Conservation (phyloP, 2,797 vertebrate species). For the Danio choprae region DNA sequence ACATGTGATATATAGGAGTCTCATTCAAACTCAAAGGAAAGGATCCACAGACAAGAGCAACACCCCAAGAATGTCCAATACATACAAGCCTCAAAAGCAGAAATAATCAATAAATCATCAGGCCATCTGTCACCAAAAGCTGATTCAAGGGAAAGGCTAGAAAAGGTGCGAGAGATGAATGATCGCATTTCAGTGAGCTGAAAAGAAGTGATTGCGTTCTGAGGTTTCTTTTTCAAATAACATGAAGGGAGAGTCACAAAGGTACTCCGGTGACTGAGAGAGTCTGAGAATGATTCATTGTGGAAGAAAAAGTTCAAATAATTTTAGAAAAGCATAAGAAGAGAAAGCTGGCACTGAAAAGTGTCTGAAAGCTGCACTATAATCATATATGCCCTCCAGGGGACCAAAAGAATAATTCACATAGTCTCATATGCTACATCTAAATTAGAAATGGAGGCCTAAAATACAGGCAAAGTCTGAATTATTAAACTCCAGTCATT, state of each 20-base stretch:
- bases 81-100: constrained; percentile 10
- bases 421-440: neutral
- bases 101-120: constrained; percentile 49
- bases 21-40: constrained; percentile 9
- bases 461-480: neutral
- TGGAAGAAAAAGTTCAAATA: constrained; percentile 23
- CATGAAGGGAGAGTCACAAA: constrained; percentile 30
- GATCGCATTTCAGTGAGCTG: constrained; percentile 36
- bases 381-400: neutral
- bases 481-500: neutral
- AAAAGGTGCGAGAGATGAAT: constrained; percentile 40
- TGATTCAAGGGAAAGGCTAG: constrained; percentile 20
- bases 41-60: neutral
- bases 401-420: neutral
- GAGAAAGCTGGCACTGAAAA: neutral
- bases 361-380: neutral
- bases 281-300: constrained; percentile 20
- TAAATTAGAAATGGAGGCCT: neutral
- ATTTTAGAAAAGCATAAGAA: neutral
- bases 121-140: constrained; percentile 33
- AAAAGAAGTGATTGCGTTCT: constrained; percentile 31
- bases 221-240: constrained; percentile 39
- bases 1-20: neutral
- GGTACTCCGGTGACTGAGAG: constrained; percentile 10
- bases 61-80: constrained; percentile 6